Evolutionary conservation across 2,888 invertebrate species (phyloP).

Genomic region (Scaptomyza caliginosa): DNA sequence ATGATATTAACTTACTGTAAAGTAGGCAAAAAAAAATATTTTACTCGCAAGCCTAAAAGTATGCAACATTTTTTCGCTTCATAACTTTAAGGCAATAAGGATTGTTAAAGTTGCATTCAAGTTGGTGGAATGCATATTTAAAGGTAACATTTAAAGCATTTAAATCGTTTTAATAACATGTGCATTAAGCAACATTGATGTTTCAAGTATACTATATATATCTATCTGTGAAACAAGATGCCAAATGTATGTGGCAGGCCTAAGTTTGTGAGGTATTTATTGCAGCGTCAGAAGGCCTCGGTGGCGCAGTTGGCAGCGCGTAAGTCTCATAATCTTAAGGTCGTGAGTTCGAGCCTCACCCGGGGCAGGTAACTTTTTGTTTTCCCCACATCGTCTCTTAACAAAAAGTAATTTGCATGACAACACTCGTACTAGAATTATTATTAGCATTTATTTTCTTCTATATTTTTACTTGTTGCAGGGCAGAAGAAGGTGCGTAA

Average conservation of each 20-base stretch:
- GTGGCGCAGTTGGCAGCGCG: conserved; percentile 84
- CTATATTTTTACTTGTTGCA: too few species aligned
- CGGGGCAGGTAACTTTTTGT: conserved; percentile 69
- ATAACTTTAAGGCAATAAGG: too few species aligned
- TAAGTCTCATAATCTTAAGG: conserved; percentile 85
- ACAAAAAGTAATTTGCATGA: background rate
- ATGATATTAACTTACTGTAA: too few species aligned
- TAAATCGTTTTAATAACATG: too few species aligned
- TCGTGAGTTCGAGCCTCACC: conserved; percentile 80
- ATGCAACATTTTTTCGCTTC: background rate
- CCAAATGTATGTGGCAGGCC: too few species aligned
- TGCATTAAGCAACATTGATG: background rate
- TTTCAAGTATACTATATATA: background rate
- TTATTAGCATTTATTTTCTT: background rate
- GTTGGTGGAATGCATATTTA: too few species aligned
- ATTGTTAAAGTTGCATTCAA: too few species aligned
- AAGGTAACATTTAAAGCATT: too few species aligned
- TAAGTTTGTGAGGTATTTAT: background rate
- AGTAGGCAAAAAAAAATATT: too few species aligned
- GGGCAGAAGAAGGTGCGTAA: background rate
- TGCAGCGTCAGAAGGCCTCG: conserved; percentile 76
- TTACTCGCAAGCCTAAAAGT: background rate
- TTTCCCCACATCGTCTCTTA: background rate
- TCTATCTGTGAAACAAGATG: too few species aligned
- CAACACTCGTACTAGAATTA: background rate